Base-by-base conservation (phyloP, 2,888 invertebrate species). In the Neoaliturus tenellus region DNA sequence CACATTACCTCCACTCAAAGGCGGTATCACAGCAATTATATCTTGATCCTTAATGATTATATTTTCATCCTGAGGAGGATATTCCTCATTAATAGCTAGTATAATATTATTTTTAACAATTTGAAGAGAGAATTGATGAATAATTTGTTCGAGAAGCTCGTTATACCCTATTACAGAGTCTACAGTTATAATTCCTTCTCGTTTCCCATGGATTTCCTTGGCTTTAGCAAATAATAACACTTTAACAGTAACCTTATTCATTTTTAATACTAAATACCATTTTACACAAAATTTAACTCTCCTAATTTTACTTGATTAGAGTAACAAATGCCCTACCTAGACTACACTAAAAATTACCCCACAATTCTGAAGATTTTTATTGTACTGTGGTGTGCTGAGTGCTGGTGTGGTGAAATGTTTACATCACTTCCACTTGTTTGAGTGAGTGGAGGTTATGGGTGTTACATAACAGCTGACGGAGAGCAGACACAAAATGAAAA, bases 11-110 rank as follows among this genome's bases (percentile, higher is more conserved):
- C 98, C 98, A 91, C 98, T 98, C 80, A 99, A 92, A 0, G 98
- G 98, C 81, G 98, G 98, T 89, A 99, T 98, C 17, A 98, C 93
- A 85, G 98, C 98, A 85, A 98, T 93, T 90, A 95, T 96, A 92
- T 98, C 98, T 85, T 93, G 94, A 33, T 93, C 91, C 51, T 92
- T 92, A 6, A 97, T 90, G 28, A 91, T 89, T 51, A 96, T 90
- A 55, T 91, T 90, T 48, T 91, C 90, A 44, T 92, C 91, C 0
- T 93, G 91, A 20, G 92, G 91, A 85, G 95, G 93, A 87, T 97
- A 97, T 87, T 94, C 94, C 89, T 98, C 95, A 91, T 98, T 98
- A 75, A 96, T 91, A 0, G 98, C 96, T 84, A 98, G 88, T 55
- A 98, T 93, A 51, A 98, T 91, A 89, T 93, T 95, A 75, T 94